Base-by-base conservation (phyloP, 2,888 invertebrate genomes). In the Unio delphinus region DNA sequence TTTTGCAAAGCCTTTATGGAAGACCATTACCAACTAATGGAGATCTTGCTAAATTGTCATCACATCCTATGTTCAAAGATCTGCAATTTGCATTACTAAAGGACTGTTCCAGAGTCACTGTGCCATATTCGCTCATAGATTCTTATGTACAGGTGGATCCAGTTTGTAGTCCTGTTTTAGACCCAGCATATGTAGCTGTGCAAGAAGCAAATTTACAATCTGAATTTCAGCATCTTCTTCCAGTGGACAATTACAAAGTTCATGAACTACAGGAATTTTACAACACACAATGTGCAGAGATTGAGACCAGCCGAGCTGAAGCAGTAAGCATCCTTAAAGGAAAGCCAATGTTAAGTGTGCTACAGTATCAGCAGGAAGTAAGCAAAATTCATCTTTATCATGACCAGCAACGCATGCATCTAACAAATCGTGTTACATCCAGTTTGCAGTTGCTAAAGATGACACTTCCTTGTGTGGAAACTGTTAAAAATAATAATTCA, bases 1-100 rank as follows among this genome's bases (percentile, higher is more conserved):
- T 45, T 45, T 8, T 45, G 45, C 45, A 45, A 11, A 45, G 11
- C 45, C 11, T 45, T 11, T 11, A 45, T 45, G 45, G 11, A 45
- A 11, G 45, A 11, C 45, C 8, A 11, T 45, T 3, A 11, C 45
- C 45, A 45, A 11, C 11, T 45, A 55, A 70, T 65, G 70, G 65
- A 18, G 74, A 75, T 18, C 76, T 83, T 23, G 69, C 70, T 54
- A 76, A 74, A 55, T 73, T 86, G 8, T 68, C 74, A n/a, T 69
- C 77, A n/a, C 82, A 87, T 73, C 87, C 87, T 6, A 84, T 86
- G 83, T 87, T 87, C 72, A 66, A 66, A n/a, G 86, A 84, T 28
- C 79, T 87, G 11, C 82, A 82, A 61, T 82, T 78, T 11, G 84
- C 83, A 2, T 73, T 87, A 20, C 73, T 77, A 1, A 72, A 59